A percentile compares a stretch with the other conserved stretches of the same genome.
Evolutionary conservation across 2,113 vertebrate species (phyloP).

Genomic region (Heloderma charlesbogerti): DNA sequence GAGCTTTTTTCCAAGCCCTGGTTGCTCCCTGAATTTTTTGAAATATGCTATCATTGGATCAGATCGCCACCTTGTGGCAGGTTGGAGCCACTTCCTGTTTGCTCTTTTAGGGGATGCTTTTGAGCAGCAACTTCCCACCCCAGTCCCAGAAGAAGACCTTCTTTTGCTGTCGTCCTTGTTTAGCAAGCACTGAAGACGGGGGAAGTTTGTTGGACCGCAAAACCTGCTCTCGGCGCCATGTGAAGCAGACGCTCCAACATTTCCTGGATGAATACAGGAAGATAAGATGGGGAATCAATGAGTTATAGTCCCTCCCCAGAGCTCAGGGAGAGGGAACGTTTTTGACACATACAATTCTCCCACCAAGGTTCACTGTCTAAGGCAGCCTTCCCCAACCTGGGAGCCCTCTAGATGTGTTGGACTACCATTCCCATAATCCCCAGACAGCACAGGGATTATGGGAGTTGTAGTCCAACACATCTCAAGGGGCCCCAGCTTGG

Average conservation of each 20-base stretch:
- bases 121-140: neutral
- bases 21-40: neutral
- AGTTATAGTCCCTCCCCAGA: too few relatives aligned
- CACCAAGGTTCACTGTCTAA: neutral
- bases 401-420: too few relatives aligned
- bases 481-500: too few relatives aligned
- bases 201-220: neutral
- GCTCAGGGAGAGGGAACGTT: too few relatives aligned
- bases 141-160: neutral
- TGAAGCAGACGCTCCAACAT: neutral
- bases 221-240: neutral
- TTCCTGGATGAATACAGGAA: neutral
- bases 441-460: too few relatives aligned
- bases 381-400: too few relatives aligned
- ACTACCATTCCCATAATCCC: too few relatives aligned
- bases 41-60: neutral
- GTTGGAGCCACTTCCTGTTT: constrained; percentile 14
- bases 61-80: constrained; percentile 69
- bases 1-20: neutral
- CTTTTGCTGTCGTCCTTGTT: neutral
- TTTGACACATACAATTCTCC: neutral
- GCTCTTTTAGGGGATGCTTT: constrained; percentile 21
- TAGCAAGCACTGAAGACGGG: neutral
- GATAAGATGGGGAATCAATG: neutral
- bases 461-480: too few relatives aligned